phyloP scores from a whole-genome alignment of 2,888 invertebrate species.

The Drosophila affinis region DNA sequence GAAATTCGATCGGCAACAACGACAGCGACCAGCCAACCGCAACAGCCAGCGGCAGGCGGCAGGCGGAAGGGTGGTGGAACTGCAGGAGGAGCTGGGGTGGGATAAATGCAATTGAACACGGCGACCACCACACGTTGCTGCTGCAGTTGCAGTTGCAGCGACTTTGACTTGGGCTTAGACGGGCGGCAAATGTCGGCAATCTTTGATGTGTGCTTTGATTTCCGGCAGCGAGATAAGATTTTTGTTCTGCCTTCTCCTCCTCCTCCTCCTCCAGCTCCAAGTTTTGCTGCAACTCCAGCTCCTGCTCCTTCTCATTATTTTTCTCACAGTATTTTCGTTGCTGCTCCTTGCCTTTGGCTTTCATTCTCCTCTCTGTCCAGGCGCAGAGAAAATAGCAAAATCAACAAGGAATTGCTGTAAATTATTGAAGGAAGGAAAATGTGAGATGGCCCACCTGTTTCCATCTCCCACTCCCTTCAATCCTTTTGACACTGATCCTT shows the following conservation, averaged over 20 bases:
- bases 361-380: background rate
- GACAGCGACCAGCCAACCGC: background rate
- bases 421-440: slow-evolving; percentile 37
- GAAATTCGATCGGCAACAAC: background rate
- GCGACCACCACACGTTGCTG: slow-evolving; percentile 54
- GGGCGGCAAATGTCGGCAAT: slow-evolving; percentile 56
- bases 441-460: slow-evolving; percentile 25
- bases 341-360: background rate
- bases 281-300: slow-evolving; percentile 15
- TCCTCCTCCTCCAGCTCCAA: slow-evolving; percentile 23
- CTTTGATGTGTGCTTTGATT: slow-evolving; percentile 81
- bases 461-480: slow-evolving; percentile 7
- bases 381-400: slow-evolving; percentile 56
- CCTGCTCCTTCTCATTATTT: background rate
- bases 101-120: slow-evolving; percentile 56
- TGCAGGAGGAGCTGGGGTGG: slow-evolving; percentile 27
- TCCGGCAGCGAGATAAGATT: slow-evolving; percentile 81
- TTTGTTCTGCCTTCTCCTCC: slow-evolving; percentile 24
- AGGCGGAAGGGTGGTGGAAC: slow-evolving; percentile 38
- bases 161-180: slow-evolving; percentile 12
- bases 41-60: background rate
- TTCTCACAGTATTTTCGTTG: background rate
- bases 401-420: slow-evolving; percentile 69
- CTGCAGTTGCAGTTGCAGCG: slow-evolving; percentile 35
- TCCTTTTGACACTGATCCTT: background rate